Evolutionary conservation across 2,797 vertebrate genomes (phyloP).

Genomic region (Florisuga fusca): DNA sequence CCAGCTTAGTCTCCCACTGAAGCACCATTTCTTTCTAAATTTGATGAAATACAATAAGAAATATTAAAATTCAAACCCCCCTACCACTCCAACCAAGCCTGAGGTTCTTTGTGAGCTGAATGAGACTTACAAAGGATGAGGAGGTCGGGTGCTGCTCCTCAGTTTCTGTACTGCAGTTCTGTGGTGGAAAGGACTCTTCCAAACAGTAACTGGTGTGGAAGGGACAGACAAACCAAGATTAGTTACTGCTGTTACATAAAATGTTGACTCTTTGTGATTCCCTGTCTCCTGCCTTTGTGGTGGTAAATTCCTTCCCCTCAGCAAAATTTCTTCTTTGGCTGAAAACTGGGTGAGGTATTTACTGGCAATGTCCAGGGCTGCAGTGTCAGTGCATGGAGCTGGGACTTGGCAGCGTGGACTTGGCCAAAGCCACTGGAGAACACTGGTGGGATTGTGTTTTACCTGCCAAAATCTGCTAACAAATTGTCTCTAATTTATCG

Average conservation of each 20-base stretch:
- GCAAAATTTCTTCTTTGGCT: neutral
- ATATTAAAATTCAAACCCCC: neutral
- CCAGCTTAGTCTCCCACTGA: neutral
- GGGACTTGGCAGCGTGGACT: neutral
- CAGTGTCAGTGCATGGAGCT: rapidly evolving
- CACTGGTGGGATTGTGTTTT: rapidly evolving
- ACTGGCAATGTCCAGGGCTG: neutral
- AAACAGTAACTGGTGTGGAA: neutral
- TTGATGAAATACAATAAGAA: neutral
- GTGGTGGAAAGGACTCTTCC: neutral
- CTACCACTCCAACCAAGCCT: neutral
- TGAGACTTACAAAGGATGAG: neutral
- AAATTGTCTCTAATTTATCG: neutral
- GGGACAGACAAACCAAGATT: neutral
- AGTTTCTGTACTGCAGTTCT: neutral
- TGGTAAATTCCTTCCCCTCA: neutral
- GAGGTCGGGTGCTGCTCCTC: neutral
- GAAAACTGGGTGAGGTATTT: neutral
- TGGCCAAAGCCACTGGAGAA: neutral
- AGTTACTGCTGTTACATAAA: neutral
- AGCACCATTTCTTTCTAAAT: neutral
- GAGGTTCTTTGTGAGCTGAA: neutral
- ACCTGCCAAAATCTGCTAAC: neutral
- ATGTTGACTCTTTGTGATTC: neutral
- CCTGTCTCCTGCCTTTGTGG: neutral